These are phyloP conservation scores for Onychorhynchus coronatus DNA, from an alignment of 2,113 vertebrate genomes.

Conservation along the genomic window DNA sequence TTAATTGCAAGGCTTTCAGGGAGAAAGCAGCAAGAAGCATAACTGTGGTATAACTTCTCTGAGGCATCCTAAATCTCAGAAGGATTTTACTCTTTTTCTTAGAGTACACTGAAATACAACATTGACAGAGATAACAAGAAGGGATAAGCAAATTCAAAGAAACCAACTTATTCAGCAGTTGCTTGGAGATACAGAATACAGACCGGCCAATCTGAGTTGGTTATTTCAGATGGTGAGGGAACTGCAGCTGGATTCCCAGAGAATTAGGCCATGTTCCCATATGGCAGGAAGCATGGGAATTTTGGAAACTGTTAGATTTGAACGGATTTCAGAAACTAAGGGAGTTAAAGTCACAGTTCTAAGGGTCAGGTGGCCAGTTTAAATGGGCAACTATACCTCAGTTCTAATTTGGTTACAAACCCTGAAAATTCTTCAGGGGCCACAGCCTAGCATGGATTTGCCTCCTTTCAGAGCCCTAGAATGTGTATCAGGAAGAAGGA, in stretches of 20 bases:
- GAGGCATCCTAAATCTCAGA: background rate
- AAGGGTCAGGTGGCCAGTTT: background rate
- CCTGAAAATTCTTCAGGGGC: background rate
- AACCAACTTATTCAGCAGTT: background rate
- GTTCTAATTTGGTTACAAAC: background rate
- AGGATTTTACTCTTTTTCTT: background rate
- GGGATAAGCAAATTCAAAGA: background rate
- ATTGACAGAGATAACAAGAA: background rate
- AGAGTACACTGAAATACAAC: background rate
- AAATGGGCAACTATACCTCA: background rate
- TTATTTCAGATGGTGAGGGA: background rate
- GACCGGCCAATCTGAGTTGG: background rate
- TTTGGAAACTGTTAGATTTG: background rate
- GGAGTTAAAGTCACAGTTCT: background rate
- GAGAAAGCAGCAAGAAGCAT: background rate
- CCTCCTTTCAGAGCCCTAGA: background rate
- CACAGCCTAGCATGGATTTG: background rate
- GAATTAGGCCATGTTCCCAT: background rate
- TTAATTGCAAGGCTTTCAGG: conserved; percentile 2
- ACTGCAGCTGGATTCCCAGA: background rate
- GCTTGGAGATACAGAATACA: background rate
- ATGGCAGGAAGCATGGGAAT: background rate
- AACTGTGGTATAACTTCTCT: background rate
- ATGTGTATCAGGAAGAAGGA: background rate
- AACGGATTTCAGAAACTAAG: background rate